phyloP scores from a whole-genome alignment of 1,140 invertebrate species.

The Coenobita brevimanus region DNA sequence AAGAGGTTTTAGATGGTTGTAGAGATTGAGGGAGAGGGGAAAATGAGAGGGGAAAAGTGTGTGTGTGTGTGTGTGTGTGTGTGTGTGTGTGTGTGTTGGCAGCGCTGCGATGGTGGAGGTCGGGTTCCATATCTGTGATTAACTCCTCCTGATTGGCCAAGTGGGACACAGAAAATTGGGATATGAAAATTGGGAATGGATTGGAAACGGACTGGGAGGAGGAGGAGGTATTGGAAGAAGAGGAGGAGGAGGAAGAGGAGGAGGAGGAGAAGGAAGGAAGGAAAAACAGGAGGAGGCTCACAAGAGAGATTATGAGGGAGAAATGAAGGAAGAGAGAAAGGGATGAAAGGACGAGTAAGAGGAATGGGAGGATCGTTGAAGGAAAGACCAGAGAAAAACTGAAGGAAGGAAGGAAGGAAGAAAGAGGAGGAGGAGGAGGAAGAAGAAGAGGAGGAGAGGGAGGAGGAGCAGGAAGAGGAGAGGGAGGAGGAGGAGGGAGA shows the following conservation, averaged over 20 bases:
- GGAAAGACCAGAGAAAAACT: neutral
- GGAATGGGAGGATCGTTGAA: neutral
- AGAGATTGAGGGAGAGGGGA: too few species aligned
- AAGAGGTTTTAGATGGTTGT: too few species aligned
- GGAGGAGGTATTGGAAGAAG: neutral
- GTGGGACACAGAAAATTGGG: conserved; percentile 58
- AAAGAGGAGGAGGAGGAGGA: neutral
- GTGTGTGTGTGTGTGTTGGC: too few species aligned
- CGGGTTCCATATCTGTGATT: conserved; percentile 59
- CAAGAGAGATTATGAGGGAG: neutral
- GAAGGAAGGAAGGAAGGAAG: neutral
- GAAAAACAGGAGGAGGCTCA: neutral
- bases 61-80: too few species aligned
- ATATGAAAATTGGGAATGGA: conserved; percentile 61
- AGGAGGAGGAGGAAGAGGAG: neutral
- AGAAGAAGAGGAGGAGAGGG: too few species aligned
- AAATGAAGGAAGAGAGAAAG: too few species aligned
- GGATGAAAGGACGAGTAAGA: too few species aligned
- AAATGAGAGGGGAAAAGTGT: too few species aligned
- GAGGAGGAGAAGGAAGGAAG: neutral
- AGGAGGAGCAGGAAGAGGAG: too few species aligned
- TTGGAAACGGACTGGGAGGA: conserved; percentile 24
- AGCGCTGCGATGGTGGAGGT: conserved; percentile 40
- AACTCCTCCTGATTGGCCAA: conserved; percentile 60
- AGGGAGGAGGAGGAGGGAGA: too few species aligned